Base-by-base conservation (phyloP, 2,113 vertebrate genomes). In the Sciurus niger region DNA sequence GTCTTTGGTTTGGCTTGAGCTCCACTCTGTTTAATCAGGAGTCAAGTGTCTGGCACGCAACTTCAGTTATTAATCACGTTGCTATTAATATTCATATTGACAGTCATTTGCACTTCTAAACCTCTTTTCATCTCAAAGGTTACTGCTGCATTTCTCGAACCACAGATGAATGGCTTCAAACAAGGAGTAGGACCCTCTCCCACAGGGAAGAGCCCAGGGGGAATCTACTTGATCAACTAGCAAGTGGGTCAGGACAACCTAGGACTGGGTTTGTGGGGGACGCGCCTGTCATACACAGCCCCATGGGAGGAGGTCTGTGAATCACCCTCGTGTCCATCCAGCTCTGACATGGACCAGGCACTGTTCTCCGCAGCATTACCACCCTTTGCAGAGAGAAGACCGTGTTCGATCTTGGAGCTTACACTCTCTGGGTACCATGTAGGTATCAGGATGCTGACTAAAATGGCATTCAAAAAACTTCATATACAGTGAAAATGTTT, bases 81-180 rank as follows among this genome's bases (percentile, higher is more conserved):
- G 60, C 89, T 89, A 67, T 97, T 96, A 96, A 93, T 96, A 95
- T 84, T 96, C 86, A 94, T 79, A 68, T 93, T 63, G 96, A 92
- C 89, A 96, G 93, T 90, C 94, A 94, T 97, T 97, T 96, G 91
- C 91, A 93, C 74, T 95, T 96, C 86, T 93, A 94, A 95, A 89
- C 86, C 40, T 17, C 88, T 94, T 76, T 95, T 93, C 94, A 93
- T 96, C 93, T 74, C 53, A 60, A 58, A 96, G 96, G 76, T 93
- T 93, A 78, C 51, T 32, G 18, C 48, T 60, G 72, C 30, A 24
- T 85, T 93, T 97, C 40, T 24, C 20, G 58, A 77, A 37, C 77
- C 43, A 28, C 89, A 78, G 89, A 83, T 43, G 90, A 37, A 58
- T 51, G 87, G 67, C 68, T 96, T 92, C 65, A 40, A n/a, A 67